Conservation (phyloP, 2,888 invertebrate species). For the Morpho deidamia region DNA sequence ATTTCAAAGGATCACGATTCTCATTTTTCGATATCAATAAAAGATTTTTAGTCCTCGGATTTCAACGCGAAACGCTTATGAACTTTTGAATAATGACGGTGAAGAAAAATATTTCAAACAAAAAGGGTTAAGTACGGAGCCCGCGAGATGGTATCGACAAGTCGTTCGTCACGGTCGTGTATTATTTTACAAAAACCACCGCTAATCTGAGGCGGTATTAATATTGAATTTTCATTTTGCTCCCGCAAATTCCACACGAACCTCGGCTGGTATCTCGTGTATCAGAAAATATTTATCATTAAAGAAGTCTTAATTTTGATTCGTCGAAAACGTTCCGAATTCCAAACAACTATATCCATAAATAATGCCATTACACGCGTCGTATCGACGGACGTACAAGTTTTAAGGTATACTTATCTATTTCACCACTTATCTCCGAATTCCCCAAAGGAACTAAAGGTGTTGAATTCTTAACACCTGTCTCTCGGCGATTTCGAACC, state of each 20-base stretch:
- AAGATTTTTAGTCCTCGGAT: slow-evolving; percentile 55
- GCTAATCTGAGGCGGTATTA: slow-evolving; percentile 74
- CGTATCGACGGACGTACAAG: slow-evolving; percentile 62
- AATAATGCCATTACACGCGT: slow-evolving; percentile 49
- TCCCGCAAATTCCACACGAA: slow-evolving; percentile 56
- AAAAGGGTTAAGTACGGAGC: slow-evolving; percentile 71
- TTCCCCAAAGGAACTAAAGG: slow-evolving; percentile 64
- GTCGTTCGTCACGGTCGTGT: slow-evolving; percentile 76
- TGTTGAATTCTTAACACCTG: slow-evolving; percentile 77
- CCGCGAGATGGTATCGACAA: slow-evolving; percentile 72
- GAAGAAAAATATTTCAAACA: slow-evolving; percentile 65
- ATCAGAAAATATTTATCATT: slow-evolving; percentile 49
- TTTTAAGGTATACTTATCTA: slow-evolving; percentile 60
- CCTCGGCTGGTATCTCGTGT: slow-evolving; percentile 50
- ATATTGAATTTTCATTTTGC: slow-evolving; percentile 64
- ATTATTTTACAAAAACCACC: slow-evolving; percentile 74
- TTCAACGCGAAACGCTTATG: slow-evolving; percentile 67
- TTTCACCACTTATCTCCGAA: slow-evolving; percentile 63
- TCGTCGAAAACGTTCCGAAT: slow-evolving; percentile 50
- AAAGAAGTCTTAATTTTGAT: slow-evolving; percentile 44
- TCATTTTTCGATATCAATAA: slow-evolving; percentile 69
- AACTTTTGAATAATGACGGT: slow-evolving; percentile 74
- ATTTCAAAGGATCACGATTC: slow-evolving; percentile 52
- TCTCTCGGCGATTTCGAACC: slow-evolving; percentile 71
- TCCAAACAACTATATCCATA: slow-evolving; percentile 47